phyloP scores from a whole-genome alignment of 1,140 invertebrate species.

The Lepidurus packardi region DNA sequence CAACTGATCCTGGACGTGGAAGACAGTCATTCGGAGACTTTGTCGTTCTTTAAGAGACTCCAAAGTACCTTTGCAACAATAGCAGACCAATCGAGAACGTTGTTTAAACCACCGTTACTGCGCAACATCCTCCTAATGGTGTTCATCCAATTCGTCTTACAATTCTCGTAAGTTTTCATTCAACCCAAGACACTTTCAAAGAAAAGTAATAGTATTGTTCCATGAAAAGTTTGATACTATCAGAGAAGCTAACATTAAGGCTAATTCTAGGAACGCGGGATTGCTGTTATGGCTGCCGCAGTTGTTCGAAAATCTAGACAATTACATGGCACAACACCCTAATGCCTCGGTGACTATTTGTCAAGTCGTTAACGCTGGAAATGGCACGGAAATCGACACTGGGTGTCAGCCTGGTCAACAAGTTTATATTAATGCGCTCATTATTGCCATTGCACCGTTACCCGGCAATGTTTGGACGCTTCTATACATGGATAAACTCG shows the following conservation, averaged over 20 bases:
- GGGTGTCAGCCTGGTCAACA: background rate
- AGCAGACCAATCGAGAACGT: background rate
- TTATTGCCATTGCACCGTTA: background rate
- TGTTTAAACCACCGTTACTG: background rate
- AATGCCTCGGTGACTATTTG: background rate
- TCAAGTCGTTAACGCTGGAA: background rate
- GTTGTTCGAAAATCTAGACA: background rate
- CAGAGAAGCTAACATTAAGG: too few species aligned
- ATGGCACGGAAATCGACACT: background rate
- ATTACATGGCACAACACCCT: background rate
- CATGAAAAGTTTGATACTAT: too few species aligned
- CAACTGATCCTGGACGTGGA: background rate
- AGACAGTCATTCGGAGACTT: background rate
- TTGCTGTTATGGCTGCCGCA: slow-evolving; percentile 4
- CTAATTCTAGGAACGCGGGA: background rate
- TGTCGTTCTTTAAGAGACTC: background rate
- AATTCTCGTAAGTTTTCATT: background rate
- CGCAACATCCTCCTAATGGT: background rate
- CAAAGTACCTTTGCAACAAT: background rate
- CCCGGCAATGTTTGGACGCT: background rate
- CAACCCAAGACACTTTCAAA: background rate
- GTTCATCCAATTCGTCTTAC: background rate
- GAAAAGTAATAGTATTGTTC: background rate
- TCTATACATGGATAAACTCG: background rate
- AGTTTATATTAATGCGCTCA: background rate